A percentile compares a stretch with the other conserved stretches of the same genome.
These are phyloP conservation scores for Drosophila gunungcola DNA, from an alignment of 1,140 invertebrate genomes.

Conservation along the genomic window DNA sequence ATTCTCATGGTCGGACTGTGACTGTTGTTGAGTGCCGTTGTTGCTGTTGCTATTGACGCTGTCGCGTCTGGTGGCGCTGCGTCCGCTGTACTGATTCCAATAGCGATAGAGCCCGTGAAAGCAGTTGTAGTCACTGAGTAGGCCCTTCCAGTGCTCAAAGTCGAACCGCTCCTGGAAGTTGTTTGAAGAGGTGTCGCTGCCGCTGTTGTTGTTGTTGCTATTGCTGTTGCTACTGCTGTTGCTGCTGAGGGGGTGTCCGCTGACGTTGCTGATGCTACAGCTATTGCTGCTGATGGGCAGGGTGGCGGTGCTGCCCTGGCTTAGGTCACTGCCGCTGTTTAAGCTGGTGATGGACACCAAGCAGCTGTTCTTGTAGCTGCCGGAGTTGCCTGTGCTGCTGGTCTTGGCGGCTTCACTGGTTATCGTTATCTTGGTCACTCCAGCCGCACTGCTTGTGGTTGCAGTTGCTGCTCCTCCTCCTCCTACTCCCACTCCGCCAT, in stretches of 20 bases:
- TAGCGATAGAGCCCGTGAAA: slow-evolving; percentile 78
- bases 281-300: slow-evolving; percentile 32
- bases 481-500: slow-evolving; percentile 29
- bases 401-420: slow-evolving; percentile 40
- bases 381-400: slow-evolving; percentile 26
- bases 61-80: slow-evolving; percentile 19
- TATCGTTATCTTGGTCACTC: slow-evolving; percentile 55
- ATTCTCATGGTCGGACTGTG: slow-evolving; percentile 50
- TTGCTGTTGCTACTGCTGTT: slow-evolving; percentile 20
- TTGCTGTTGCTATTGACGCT: slow-evolving; percentile 1
- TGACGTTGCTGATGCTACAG: slow-evolving; percentile 25
- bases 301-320: slow-evolving; percentile 60
- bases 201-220: slow-evolving; percentile 24
- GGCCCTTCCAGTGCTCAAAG: slow-evolving; percentile 75
- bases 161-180: slow-evolving; percentile 81
- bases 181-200: slow-evolving; percentile 78
- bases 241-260: neutral
- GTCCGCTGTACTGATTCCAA: slow-evolving; percentile 64
- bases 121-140: slow-evolving; percentile 77
- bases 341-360: slow-evolving; percentile 69
- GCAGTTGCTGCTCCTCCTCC: slow-evolving; percentile 7
- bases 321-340: slow-evolving; percentile 66
- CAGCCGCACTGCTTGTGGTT: slow-evolving; percentile 32
- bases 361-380: slow-evolving; percentile 59
- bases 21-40: slow-evolving; percentile 15